Evolutionary conservation across 2,797 vertebrate species (phyloP).

Genomic region (Rhabdophis nuchalis): DNA sequence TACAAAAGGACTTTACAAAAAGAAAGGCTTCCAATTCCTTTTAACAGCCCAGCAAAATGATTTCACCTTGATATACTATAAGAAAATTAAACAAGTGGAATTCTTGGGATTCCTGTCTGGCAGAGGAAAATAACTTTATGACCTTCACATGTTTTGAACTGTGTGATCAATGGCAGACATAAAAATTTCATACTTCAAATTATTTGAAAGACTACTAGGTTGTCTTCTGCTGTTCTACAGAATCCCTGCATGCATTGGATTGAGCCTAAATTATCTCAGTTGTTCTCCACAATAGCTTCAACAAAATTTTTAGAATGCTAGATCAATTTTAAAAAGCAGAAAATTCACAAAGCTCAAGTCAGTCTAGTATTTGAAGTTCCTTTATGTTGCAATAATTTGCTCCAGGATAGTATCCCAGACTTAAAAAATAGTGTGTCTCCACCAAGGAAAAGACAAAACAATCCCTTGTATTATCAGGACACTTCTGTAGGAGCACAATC

Average conservation of each 20-base stretch:
- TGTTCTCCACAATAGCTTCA: neutral
- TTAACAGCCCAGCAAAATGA: neutral
- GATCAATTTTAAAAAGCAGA: neutral
- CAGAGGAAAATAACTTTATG: neutral
- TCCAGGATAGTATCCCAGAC: neutral
- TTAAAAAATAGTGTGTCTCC: neutral
- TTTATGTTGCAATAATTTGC: neutral
- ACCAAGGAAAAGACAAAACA: neutral
- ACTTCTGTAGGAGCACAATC: neutral
- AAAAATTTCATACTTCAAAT: neutral
- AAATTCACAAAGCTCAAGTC: neutral
- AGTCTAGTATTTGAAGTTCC: neutral
- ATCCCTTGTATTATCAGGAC: neutral
- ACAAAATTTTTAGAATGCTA: neutral
- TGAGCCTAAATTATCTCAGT: neutral
- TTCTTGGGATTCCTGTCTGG: neutral
- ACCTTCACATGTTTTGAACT: neutral
- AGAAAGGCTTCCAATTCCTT: neutral
- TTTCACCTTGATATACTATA: neutral
- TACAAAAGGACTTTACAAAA: neutral
- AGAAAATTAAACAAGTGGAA: neutral
- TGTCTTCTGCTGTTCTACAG: neutral
- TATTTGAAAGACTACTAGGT: neutral
- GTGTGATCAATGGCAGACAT: neutral
- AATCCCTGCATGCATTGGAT: neutral